A percentile compares a stretch with the other conserved stretches of the same genome.
These are phyloP conservation scores for Marasmarcha lunaedactyla DNA, from an alignment of 2,888 invertebrate genomes.

Conservation along the genomic window DNA sequence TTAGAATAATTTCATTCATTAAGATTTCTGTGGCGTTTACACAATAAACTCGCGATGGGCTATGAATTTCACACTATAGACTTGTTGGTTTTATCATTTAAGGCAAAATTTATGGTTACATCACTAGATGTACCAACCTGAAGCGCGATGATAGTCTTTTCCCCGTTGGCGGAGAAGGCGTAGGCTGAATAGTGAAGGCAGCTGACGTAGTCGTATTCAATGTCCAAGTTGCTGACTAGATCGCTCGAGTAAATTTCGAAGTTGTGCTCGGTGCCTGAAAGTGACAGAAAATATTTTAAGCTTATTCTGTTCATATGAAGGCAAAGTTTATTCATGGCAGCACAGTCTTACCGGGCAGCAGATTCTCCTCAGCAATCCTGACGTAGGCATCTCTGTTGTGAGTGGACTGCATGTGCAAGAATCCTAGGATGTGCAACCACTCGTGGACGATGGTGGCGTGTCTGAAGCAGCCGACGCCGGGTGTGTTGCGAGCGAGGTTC, in stretches of 20 bases:
- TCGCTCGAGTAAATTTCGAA: slow-evolving; percentile 71
- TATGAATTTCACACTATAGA: too few species aligned
- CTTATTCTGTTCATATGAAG: too few species aligned
- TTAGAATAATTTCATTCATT: too few species aligned
- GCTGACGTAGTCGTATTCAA: slow-evolving; percentile 79
- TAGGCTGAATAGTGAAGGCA: slow-evolving; percentile 78
- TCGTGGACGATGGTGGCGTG: slow-evolving; percentile 83
- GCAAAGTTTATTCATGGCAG: too few species aligned
- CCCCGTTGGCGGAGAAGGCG: slow-evolving; percentile 74
- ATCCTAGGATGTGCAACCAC: slow-evolving; percentile 67
- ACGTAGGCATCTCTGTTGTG: slow-evolving; percentile 66
- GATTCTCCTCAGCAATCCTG: slow-evolving; percentile 77
- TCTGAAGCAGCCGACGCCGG: slow-evolving; percentile 57
- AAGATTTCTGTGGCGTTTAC: too few species aligned
- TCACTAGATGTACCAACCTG: too few species aligned
- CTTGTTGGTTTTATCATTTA: too few species aligned
- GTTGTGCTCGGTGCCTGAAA: slow-evolving; percentile 46
- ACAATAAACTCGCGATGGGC: too few species aligned
- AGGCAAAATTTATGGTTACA: too few species aligned
- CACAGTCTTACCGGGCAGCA: slow-evolving; percentile 65
- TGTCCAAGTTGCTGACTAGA: slow-evolving; percentile 69
- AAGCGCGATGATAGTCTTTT: slow-evolving; percentile 72
- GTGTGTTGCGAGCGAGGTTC: slow-evolving; percentile 46
- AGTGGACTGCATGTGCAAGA: slow-evolving; percentile 60
- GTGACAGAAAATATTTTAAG: too few species aligned